phyloP scores from a whole-genome alignment of 2,113 vertebrate species.

The Propithecus coquereli region DNA sequence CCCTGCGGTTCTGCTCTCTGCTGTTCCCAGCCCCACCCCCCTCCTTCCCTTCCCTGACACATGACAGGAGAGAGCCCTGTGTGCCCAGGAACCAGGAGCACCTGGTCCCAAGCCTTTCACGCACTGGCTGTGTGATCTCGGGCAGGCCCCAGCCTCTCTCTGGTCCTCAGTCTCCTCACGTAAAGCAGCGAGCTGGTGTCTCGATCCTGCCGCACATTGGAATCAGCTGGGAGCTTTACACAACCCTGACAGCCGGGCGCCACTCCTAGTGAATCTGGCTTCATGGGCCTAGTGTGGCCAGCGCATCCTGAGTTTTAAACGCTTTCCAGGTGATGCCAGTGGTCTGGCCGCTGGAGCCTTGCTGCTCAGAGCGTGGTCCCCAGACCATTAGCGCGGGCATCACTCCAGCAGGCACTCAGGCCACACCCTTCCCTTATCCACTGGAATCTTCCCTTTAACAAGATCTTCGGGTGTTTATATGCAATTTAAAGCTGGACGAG shows the following conservation, averaged over 20 bases:
- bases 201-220: neutral
- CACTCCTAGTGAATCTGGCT: neutral
- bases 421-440: neutral
- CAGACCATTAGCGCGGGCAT: neutral
- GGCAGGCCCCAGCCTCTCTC: neutral
- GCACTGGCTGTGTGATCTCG: neutral
- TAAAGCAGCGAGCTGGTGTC: neutral
- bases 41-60: no score
- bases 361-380: neutral
- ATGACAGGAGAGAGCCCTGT: accelerated
- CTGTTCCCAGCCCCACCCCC: neutral
- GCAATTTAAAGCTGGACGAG: no score
- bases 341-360: neutral
- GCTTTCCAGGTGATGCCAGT: neutral
- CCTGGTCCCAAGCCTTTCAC: neutral
- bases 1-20: neutral
- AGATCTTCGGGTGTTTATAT: neutral
- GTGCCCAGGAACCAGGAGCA: neutral
- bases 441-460: neutral
- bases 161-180: neutral
- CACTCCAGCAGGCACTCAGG: neutral
- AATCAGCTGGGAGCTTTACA: neutral
- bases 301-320: neutral
- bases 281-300: neutral
- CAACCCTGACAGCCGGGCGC: neutral